Conservation (phyloP, 2,888 invertebrate genomes). For the Leucophora obtusa region DNA sequence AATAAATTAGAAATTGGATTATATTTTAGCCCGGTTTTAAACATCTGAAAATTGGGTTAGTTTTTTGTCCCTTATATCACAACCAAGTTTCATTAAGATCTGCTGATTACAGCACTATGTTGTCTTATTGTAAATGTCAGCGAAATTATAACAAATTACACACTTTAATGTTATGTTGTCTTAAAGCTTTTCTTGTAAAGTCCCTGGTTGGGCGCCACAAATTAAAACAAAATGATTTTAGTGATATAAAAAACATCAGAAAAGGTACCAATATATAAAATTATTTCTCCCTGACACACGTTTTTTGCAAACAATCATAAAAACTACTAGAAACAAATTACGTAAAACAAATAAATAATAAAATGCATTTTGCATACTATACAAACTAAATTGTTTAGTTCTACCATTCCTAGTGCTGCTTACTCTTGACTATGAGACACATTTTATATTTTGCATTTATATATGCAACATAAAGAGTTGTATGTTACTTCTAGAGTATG, state of each 20-base stretch:
- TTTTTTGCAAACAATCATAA: not conserved
- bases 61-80: too few species aligned
- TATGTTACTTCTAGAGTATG: not conserved
- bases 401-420: not conserved
- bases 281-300: not conserved
- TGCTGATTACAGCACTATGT: too few species aligned
- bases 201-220: too few species aligned
- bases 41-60: too few species aligned
- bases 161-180: too few species aligned
- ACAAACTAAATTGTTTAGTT: slow-evolving; percentile 12
- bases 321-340: not conserved
- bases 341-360: slow-evolving; percentile 37
- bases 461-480: slow-evolving; percentile 17
- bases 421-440: slow-evolving; percentile 9
- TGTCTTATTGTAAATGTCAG: too few species aligned
- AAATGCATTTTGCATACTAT: slow-evolving; percentile 40
- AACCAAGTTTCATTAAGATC: too few species aligned
- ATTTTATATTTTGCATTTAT: slow-evolving; percentile 24
- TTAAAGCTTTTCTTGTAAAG: too few species aligned
- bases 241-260: not conserved
- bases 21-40: too few species aligned
- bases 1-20: too few species aligned
- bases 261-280: not conserved
- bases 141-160: too few species aligned
- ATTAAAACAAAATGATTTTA: not conserved